These are phyloP conservation scores for Hypomecis punctinalis DNA, from an alignment of 2,888 invertebrate species.

Conservation along the genomic window DNA sequence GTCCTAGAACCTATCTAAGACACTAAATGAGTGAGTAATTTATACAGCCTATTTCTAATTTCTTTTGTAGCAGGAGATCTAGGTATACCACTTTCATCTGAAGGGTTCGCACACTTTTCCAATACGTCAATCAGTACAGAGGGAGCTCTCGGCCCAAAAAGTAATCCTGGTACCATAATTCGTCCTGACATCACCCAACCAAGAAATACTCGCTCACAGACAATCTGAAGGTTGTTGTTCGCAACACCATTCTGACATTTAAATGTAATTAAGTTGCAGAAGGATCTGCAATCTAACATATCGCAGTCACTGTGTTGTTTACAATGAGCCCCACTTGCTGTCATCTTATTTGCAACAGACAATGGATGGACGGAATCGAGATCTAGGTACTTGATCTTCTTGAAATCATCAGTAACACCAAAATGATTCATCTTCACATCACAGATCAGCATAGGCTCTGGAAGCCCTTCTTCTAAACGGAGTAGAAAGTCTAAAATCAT, in stretches of 20 bases:
- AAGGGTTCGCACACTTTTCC: constrained; percentile 85
- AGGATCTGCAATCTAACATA: constrained; percentile 87
- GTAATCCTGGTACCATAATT: constrained; percentile 85
- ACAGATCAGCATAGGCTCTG: constrained; percentile 87
- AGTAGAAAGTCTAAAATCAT: constrained; percentile 86
- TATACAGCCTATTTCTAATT: constrained; percentile 78
- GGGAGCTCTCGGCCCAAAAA: constrained; percentile 86
- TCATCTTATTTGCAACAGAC: constrained; percentile 78
- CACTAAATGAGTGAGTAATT: constrained; percentile 74
- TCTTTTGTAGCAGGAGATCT: constrained; percentile 76
- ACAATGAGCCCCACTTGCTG: constrained; percentile 78
- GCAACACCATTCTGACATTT: constrained; percentile 83
- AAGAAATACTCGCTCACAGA: constrained; percentile 87
- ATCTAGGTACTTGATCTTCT: constrained; percentile 86
- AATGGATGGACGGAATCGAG: constrained; percentile 86
- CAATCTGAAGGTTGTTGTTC: constrained; percentile 88
- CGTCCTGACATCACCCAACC: constrained; percentile 87
- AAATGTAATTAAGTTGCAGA: constrained; percentile 80
- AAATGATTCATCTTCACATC: constrained; percentile 89
- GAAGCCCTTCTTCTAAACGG: constrained; percentile 83
- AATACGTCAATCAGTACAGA: constrained; percentile 83
- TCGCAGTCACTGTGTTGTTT: constrained; percentile 87
- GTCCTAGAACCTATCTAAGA: too few species aligned
- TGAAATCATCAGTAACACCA: constrained; percentile 81
- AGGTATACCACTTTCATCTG: constrained; percentile 70